Base-by-base conservation (phyloP, 2,888 invertebrate genomes). In the Tillus elongatus region DNA sequence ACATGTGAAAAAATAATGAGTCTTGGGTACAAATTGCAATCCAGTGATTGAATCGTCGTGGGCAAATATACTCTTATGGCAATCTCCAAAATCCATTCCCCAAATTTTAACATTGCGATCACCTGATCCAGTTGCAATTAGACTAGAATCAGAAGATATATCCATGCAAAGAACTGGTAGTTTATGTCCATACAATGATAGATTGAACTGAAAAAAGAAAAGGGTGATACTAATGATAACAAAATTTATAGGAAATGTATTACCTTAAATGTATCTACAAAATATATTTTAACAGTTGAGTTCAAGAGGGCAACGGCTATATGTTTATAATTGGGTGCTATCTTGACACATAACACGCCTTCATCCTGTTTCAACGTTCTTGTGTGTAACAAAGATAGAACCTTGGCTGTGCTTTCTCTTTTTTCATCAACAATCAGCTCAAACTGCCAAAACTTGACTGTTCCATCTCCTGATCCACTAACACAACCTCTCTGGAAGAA, bases 61-160 rank as follows among this genome's bases (percentile, higher is more conserved):
- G 0, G 95, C 96, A 64, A 95, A 91, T 49, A 97, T 74, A 0
- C 93, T 93, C 55, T 79, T 80, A 67, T 93, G 96, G 52, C 95
- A 96, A 64, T 98, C 95, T n/a, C 97, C 97, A 63, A 93, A 97
- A 67, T 97, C 95, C 68, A 97, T 74, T 19, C 97, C 97, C 97
- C 97, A 99, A 43, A 98, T 82, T 70, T 96, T 95, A 15, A 97
- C 77, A 62, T 90, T 95, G 27, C 93, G 77, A 69, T 98, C 98
- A 0, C 88, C 87, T 2, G 96, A 95, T 4, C 96, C 97, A 0
- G 97, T 95, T 6, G 81, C 88, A 45, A 97, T 83, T 13, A 97
- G 61, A 6, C 77, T 75, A 0, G 83, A 84, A 62, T 92, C 92
- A 49, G 82, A 82, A 9, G 90, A 90, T 41, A 97, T 91, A 60